Conservation (phyloP, 2,888 invertebrate genomes). For the Mesorhabditis belari region DNA sequence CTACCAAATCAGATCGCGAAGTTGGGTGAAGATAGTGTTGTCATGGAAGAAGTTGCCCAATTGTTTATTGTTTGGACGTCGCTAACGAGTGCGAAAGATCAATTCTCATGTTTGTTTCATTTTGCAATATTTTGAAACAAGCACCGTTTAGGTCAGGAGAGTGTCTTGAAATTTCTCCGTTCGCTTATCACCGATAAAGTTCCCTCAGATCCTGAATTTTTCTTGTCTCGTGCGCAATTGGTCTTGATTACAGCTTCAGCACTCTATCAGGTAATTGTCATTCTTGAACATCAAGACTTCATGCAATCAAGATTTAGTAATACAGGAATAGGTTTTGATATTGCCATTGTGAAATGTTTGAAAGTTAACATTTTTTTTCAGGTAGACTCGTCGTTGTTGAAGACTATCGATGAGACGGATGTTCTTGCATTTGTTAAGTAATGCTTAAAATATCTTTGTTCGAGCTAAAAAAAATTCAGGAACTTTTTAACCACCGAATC, state of each 20-base stretch:
- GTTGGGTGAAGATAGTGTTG: background rate
- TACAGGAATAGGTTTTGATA: too few species aligned
- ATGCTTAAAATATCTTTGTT: background rate
- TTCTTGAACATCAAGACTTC: too few species aligned
- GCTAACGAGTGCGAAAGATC: background rate
- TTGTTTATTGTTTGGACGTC: background rate
- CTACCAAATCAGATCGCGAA: slow-evolving; percentile 1
- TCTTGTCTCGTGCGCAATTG: background rate
- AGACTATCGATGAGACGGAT: slow-evolving; percentile 6
- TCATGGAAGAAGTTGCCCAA: slow-evolving; percentile 8
- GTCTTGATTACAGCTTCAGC: background rate
- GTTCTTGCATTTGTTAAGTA: slow-evolving; percentile 11
- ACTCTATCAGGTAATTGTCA: background rate
- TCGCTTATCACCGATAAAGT: background rate
- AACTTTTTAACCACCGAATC: slow-evolving; percentile 14
- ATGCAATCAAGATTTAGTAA: too few species aligned
- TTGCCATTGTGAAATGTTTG: too few species aligned
- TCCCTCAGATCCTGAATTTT: background rate
- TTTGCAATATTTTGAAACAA: background rate
- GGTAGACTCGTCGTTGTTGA: too few species aligned
- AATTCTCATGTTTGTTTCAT: background rate
- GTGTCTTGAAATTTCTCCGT: background rate
- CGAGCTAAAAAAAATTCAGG: slow-evolving; percentile 1
- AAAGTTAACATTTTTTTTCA: too few species aligned
- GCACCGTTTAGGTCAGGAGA: background rate